Evolutionary conservation across 2,113 vertebrate genomes (phyloP).

Genomic region (Solenodon paradoxus): DNA sequence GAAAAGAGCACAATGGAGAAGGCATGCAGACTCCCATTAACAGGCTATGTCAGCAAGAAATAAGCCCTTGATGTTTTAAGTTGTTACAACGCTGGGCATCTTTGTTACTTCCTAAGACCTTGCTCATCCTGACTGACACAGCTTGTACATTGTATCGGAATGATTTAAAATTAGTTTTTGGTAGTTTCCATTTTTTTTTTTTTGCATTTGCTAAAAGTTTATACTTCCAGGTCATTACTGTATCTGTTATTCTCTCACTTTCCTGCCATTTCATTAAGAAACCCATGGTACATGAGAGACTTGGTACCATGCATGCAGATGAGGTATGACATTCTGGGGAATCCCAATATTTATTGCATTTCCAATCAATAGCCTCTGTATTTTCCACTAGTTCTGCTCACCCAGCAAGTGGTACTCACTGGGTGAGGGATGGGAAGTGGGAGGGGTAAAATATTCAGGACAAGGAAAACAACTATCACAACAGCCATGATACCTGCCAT

Average conservation of each 20-base stretch:
- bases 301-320: not conserved
- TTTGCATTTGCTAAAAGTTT: not conserved
- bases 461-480: not conserved
- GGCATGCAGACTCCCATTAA: not conserved
- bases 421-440: not conserved
- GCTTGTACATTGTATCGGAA: not conserved
- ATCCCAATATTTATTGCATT: not conserved
- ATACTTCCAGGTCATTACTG: not conserved
- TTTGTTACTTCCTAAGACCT: not conserved
- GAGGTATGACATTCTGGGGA: not conserved
- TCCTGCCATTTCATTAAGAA: not conserved
- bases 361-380: not conserved
- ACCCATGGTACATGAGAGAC: not conserved
- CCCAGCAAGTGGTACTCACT: not conserved
- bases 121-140: not conserved
- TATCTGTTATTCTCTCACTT: not conserved
- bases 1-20: not conserved
- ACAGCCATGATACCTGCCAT: not conserved
- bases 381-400: not conserved
- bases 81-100: not conserved
- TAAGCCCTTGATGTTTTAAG: not conserved
- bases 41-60: not conserved
- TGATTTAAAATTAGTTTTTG: conserved; percentile 4
- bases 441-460: not conserved
- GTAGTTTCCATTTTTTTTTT: not conserved